A percentile compares a stretch with the other conserved stretches of the same genome.
Evolutionary conservation across 2,888 invertebrate genomes (phyloP).

Genomic region (Achlya flavicornis): DNA sequence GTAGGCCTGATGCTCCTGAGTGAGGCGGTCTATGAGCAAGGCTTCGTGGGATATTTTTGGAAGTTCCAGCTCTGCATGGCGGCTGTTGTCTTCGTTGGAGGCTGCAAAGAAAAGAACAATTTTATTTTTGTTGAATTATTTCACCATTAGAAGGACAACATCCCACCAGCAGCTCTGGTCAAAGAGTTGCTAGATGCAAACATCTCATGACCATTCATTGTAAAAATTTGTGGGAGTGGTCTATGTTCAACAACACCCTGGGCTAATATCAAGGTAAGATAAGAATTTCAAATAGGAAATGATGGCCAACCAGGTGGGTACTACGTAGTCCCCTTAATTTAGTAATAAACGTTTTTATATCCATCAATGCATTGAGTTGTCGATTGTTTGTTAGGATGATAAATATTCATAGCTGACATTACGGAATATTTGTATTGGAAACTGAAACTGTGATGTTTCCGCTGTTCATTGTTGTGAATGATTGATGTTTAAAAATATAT

Average conservation of each 20-base stretch:
- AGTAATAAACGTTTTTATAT: too few relatives aligned
- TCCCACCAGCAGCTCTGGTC: too few relatives aligned
- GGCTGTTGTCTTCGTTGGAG: conserved; percentile 85
- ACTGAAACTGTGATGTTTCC: not conserved
- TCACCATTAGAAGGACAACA: too few relatives aligned
- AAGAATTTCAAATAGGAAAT: too few relatives aligned
- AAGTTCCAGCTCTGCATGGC: conserved; percentile 84
- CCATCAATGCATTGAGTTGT: not conserved
- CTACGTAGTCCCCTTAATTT: too few relatives aligned
- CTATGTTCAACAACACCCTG: too few relatives aligned
- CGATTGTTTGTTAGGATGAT: not conserved
- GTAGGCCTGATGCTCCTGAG: conserved; percentile 85
- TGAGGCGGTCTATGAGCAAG: conserved; percentile 68
- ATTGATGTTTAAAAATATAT: not conserved
- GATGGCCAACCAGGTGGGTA: too few relatives aligned
- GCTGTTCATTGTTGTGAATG: not conserved
- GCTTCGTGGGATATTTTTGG: conserved; percentile 80
- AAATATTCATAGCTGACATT: not conserved
- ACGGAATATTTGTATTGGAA: not conserved
- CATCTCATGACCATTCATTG: too few relatives aligned
- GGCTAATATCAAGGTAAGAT: too few relatives aligned
- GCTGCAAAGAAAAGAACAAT: conserved; percentile 60
- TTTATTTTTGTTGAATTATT: not conserved
- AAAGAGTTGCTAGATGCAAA: too few relatives aligned
- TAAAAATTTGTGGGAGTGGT: too few relatives aligned